A percentile compares a stretch with the other conserved stretches of the same genome.
Evolutionary conservation across 2,113 vertebrate genomes (phyloP).

Genomic region (Pycnonotus jocosus): DNA sequence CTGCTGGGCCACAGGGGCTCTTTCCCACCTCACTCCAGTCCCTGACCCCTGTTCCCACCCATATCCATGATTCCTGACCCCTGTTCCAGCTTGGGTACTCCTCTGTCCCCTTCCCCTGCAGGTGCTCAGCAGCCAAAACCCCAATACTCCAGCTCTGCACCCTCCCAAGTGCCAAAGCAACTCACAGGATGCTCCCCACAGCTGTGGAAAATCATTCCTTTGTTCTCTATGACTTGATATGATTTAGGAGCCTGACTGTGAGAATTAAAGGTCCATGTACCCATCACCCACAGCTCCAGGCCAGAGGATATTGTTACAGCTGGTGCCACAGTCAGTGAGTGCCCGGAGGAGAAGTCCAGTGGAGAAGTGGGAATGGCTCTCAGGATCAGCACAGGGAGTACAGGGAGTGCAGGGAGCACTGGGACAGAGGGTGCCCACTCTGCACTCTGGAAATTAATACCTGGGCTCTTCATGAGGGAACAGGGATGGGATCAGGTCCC

Average conservation of each 20-base stretch:
- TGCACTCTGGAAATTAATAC: background rate
- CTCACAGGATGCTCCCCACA: background rate
- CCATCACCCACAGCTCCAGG: rapidly evolving
- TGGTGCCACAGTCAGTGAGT: rapidly evolving
- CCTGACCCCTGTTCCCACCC: background rate
- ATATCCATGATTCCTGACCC: background rate
- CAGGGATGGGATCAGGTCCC: background rate
- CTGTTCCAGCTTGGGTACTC: background rate
- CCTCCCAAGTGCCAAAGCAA: background rate
- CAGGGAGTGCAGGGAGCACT: background rate
- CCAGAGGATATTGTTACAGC: background rate
- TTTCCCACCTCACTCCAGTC: rapidly evolving
- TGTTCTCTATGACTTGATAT: background rate
- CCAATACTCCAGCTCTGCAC: background rate
- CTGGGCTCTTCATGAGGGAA: background rate
- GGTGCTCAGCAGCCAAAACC: background rate
- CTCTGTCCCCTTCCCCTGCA: background rate
- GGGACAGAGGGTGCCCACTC: background rate
- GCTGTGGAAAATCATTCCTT: background rate
- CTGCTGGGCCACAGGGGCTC: background rate
- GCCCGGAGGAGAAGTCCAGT: background rate
- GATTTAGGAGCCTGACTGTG: background rate
- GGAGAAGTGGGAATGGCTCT: background rate
- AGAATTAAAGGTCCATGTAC: rapidly evolving
- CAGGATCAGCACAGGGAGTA: background rate